These are phyloP conservation scores for Mycetomoellerius zeteki DNA, from an alignment of 1,140 invertebrate species.

Conservation along the genomic window DNA sequence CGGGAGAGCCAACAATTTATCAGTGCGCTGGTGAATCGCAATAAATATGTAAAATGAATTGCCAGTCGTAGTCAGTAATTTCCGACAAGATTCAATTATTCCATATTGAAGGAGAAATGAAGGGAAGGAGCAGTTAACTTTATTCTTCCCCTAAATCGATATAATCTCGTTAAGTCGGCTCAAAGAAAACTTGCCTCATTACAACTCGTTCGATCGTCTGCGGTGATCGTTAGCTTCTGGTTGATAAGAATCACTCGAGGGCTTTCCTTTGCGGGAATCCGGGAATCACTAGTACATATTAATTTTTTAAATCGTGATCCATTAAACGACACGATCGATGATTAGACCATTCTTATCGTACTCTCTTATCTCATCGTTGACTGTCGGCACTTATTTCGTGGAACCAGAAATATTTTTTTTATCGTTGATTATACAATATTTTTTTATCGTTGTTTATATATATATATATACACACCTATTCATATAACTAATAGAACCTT, in stretches of 20 bases:
- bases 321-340: neutral
- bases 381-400: neutral
- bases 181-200: slow-evolving; percentile 15
- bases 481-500: neutral
- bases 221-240: slow-evolving; percentile 36
- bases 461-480: neutral
- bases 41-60: slow-evolving; percentile 39
- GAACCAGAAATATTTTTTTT: neutral
- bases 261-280: neutral
- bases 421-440: neutral
- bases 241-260: slow-evolving; percentile 25
- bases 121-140: slow-evolving; percentile 38
- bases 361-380: neutral
- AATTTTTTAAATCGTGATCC: neutral
- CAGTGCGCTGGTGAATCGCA: neutral
- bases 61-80: neutral
- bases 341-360: neutral
- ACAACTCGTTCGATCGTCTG: slow-evolving; percentile 10
- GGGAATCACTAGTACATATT: neutral
- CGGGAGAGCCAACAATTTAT: neutral
- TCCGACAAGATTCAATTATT: neutral
- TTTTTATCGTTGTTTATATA: neutral
- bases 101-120: neutral
- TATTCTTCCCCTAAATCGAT: slow-evolving; percentile 45
- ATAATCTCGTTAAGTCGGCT: neutral